A percentile compares a stretch with the other conserved stretches of the same genome.
Conservation (phyloP, 2,113 vertebrate genomes). For the Albula glossodonta region DNA sequence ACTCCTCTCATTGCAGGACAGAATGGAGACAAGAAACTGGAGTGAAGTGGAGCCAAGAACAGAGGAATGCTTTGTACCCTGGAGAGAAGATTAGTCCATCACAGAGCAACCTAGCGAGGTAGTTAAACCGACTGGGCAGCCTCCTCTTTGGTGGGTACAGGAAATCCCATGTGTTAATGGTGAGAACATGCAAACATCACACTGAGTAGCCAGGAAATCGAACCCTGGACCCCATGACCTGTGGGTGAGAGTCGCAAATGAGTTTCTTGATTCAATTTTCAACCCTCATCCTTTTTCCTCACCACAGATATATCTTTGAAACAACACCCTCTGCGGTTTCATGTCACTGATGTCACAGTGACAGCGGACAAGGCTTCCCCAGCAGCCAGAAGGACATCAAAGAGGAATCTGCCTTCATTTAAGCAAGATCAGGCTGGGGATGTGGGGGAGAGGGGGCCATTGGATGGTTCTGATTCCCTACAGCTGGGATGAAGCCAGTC, state of each 20-base stretch:
- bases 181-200: not conserved
- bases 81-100: not conserved
- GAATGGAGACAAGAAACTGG: not conserved
- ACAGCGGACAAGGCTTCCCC: not conserved
- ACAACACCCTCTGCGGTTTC: slow-evolving; percentile 16
- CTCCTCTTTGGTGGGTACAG: not conserved
- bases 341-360: slow-evolving; percentile 18
- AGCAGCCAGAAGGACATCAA: not conserved
- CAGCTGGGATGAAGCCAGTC: slow-evolving; percentile 4
- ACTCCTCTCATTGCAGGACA: not conserved
- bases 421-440: slow-evolving; percentile 16
- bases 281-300: not conserved
- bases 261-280: slow-evolving; percentile 16
- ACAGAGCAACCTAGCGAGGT: not conserved
- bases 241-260: slow-evolving; percentile 27
- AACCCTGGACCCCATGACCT: slow-evolving; percentile 13
- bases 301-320: slow-evolving; percentile 1
- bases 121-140: not conserved
- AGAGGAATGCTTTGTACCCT: not conserved
- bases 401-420: slow-evolving; percentile 18
- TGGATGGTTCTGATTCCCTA: slow-evolving; percentile 17
- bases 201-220: not conserved
- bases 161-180: not conserved
- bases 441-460: not conserved
- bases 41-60: not conserved